Percentiles rank a stretch among this genome's conserved stretches.
These are phyloP conservation scores for Stomatorhinus walkeri DNA, from an alignment of 2,797 vertebrate genomes.

Conservation along the genomic window DNA sequence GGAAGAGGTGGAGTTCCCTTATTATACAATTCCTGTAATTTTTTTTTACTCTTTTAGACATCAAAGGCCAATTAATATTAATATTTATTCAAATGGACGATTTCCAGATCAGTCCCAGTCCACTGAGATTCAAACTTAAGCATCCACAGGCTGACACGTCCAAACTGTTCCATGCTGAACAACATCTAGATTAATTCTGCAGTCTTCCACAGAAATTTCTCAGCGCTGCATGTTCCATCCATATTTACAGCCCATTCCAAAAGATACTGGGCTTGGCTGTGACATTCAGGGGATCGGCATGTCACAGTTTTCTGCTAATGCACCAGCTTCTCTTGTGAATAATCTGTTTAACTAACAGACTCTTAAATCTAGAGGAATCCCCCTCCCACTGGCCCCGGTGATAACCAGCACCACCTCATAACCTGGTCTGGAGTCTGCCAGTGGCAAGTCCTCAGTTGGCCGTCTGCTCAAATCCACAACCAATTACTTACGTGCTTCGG, in stretches of 20 bases:
- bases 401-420: background rate
- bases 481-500: conserved; percentile 41
- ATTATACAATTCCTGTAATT: background rate
- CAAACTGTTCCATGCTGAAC: background rate
- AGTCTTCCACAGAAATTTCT: background rate
- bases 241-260: background rate
- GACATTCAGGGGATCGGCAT: background rate
- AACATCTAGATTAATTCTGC: background rate
- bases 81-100: background rate
- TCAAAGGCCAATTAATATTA: background rate
- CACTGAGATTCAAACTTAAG: background rate
- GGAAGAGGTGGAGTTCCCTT: background rate
- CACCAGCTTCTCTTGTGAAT: background rate
- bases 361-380: background rate
- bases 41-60: background rate
- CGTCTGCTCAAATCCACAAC: conserved; percentile 61
- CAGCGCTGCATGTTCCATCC: background rate
- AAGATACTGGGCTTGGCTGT: background rate
- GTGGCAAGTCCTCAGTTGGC: conserved; percentile 43
- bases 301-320: background rate
- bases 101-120: background rate
- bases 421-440: conserved; percentile 25
- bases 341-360: background rate
- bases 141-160: background rate
- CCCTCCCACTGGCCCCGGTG: background rate